A percentile compares a stretch with the other conserved stretches of the same genome.
Conservation (phyloP, 2,797 vertebrate genomes). For the Presbytis comata region DNA sequence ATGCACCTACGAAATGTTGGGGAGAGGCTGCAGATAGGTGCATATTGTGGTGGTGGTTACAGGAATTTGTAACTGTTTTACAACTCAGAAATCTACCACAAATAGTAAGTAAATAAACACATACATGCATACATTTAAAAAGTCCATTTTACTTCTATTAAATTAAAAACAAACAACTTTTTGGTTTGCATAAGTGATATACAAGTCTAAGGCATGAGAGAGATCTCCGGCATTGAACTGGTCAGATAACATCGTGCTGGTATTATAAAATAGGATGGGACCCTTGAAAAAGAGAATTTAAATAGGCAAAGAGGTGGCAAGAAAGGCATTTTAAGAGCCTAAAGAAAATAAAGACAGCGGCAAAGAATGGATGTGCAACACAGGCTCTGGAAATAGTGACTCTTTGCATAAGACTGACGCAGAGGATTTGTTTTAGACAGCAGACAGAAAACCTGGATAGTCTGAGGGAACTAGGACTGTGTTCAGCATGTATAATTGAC, state of each 20-base stretch:
- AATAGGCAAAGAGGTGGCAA: neutral
- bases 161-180: neutral
- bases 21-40: no score
- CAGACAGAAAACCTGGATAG: neutral
- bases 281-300: conserved; percentile 10
- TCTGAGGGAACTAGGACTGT: neutral
- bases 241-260: neutral
- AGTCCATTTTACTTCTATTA: neutral
- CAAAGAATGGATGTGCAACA: neutral
- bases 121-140: neutral
- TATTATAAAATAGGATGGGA: neutral
- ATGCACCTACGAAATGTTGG: no score
- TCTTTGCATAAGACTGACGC: neutral
- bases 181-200: neutral
- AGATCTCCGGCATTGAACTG: neutral
- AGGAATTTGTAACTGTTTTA: neutral
- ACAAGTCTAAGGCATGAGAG: neutral
- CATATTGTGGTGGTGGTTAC: neutral
- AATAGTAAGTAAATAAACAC: neutral
- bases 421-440: neutral
- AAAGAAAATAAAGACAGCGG: neutral
- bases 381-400: neutral
- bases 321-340: neutral
- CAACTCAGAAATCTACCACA: neutral
- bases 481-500: neutral